Evolutionary conservation across 2,113 vertebrate genomes (phyloP), one percentile per base, ranked within the genome.

Genomic region (Dicentrarchus labrax): DNA sequence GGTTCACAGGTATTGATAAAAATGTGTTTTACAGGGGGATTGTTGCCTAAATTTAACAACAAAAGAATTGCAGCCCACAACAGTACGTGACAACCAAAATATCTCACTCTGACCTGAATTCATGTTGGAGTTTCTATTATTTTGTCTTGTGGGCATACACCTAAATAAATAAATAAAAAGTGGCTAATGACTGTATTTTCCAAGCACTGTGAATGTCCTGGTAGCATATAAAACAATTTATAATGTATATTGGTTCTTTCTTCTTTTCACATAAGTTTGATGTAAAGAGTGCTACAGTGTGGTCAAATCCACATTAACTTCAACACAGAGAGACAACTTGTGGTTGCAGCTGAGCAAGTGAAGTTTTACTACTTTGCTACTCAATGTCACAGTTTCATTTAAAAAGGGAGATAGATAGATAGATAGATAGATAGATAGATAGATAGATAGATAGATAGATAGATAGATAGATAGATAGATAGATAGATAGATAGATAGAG

Each of bases 21-120:
- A 84, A 80, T 15, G 17, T 67, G 22, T 80, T 73, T 78, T 65
- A 39, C 16, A 16, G 22, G 39, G 39, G 19, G 54, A 38, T 76
- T 76, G 48, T 21, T 15, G 43, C 62, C 68, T 70, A 68, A 83
- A 77, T 75, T 57, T 43, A 72, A 70, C 82, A 80, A 30, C 41
- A 60, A 65, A 72, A 62, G 47, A 72, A 64, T 16, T 50, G 66
- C 69, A 78, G 74, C 86, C 65, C 80, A 86, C 65, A 78, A 54
- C 65, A 76, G 22, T 64, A 51, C 66, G 45, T 62, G 67, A 36
- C 78, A 16, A 79, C 59, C 54, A 50, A 50, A 82, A 87, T 80
- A 77, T 62, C 57, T 73, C 56, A 65, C 66, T 86, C 71, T 82
- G 73, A 73, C 72, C 62, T 57, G 24, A 59, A 79, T 65, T 57